phyloP scores from a whole-genome alignment of 2,888 invertebrate species.

The Unio pictorum region DNA sequence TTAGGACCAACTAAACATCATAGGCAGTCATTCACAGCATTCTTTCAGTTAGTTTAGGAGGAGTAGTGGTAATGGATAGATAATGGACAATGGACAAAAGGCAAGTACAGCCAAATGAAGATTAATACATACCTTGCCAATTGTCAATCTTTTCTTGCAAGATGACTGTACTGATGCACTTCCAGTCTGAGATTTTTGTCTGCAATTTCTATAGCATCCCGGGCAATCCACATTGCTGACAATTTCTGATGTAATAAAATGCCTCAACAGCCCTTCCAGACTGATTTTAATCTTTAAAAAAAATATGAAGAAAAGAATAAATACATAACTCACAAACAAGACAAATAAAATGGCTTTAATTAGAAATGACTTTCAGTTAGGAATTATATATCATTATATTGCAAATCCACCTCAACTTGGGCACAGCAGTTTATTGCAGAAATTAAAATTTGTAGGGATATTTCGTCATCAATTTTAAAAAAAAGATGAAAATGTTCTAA shows the following conservation, averaged over 20 bases:
- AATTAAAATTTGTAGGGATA: too few species aligned
- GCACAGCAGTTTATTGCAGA: too few species aligned
- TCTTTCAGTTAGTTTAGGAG: too few species aligned
- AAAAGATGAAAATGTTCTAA: too few species aligned
- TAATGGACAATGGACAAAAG: neutral
- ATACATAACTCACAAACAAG: neutral
- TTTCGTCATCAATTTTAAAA: too few species aligned
- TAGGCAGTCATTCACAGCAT: too few species aligned
- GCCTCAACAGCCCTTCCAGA: slow-evolving; percentile 80
- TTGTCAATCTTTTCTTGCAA: slow-evolving; percentile 82
- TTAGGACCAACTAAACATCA: too few species aligned
- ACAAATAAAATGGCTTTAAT: neutral
- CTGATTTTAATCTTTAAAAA: slow-evolving; percentile 74
- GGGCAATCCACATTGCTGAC: slow-evolving; percentile 88
- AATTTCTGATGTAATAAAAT: slow-evolving; percentile 89
- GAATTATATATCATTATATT: neutral
- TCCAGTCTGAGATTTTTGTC: slow-evolving; percentile 14
- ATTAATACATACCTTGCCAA: slow-evolving; percentile 78
- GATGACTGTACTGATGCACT: slow-evolving; percentile 71
- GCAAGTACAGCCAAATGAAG: neutral
- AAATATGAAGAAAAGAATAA: neutral
- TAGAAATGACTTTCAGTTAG: neutral
- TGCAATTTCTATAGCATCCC: slow-evolving; percentile 75
- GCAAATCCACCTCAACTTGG: too few species aligned
- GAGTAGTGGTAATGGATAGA: too few species aligned